Conservation (phyloP, 2,113 vertebrate genomes). For the Diglossa brunneiventris region DNA sequence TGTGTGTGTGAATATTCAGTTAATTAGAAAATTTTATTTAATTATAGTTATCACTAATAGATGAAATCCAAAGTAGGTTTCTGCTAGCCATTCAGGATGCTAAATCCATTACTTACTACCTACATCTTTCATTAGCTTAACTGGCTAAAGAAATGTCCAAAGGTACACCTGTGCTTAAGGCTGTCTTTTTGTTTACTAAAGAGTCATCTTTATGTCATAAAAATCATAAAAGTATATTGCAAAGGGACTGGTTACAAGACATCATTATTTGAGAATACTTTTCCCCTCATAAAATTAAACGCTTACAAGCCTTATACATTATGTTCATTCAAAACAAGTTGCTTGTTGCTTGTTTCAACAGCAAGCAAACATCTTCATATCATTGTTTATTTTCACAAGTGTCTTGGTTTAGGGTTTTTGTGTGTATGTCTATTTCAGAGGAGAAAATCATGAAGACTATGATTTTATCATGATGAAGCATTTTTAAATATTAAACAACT, state of each 20-base stretch:
- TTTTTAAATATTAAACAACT: not conserved
- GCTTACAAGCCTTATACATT: not conserved
- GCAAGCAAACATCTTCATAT: not conserved
- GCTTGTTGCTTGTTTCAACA: not conserved
- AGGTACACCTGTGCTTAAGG: not conserved
- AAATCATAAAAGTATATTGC: not conserved
- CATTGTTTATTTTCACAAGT: not conserved
- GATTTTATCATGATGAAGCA: not conserved
- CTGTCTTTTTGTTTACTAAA: not conserved
- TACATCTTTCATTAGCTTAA: not conserved
- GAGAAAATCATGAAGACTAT: not conserved
- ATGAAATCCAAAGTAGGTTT: not conserved
- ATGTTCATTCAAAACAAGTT: not conserved
- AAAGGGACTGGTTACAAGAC: not conserved
- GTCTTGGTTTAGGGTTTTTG: rapidly evolving
- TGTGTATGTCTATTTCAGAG: not conserved
- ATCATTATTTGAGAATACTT: not conserved
- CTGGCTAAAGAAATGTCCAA: not conserved
- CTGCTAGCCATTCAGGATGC: not conserved
- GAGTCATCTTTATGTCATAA: not conserved
- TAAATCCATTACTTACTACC: not conserved
- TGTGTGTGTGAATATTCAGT: not conserved
- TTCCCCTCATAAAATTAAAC: not conserved
- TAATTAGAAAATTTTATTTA: not conserved
- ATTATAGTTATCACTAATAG: not conserved